Evolutionary conservation across 2,888 invertebrate genomes (phyloP).

Genomic region (Melanophora roralis): DNA sequence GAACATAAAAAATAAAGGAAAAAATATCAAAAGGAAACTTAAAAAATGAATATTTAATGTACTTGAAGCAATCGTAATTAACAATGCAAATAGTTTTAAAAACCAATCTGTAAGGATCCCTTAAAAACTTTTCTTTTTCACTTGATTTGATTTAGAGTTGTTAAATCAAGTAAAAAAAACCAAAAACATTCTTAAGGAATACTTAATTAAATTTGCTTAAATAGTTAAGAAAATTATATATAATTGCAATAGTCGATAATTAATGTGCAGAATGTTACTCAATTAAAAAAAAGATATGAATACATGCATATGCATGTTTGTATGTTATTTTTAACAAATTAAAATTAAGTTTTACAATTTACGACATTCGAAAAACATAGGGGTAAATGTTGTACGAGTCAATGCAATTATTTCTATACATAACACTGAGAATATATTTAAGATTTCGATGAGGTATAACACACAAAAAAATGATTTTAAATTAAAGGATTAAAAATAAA

Average conservation of each 20-base stretch:
- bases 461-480: too few relatives aligned
- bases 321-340: too few relatives aligned
- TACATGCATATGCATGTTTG: too few relatives aligned
- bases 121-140: conserved; percentile 9
- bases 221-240: conserved; percentile 42
- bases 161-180: not conserved
- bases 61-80: conserved; percentile 57
- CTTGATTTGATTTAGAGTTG: conserved; percentile 18
- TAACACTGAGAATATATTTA: too few relatives aligned
- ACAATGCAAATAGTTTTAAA: conserved; percentile 55
- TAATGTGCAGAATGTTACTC: conserved; percentile 6
- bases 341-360: too few relatives aligned
- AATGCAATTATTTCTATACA: too few relatives aligned
- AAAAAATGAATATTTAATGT: not conserved
- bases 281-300: not conserved
- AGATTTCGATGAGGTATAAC: too few relatives aligned
- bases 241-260: not conserved
- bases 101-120: conserved; percentile 30
- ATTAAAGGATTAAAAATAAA: too few relatives aligned
- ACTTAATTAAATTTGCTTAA: conserved; percentile 51
- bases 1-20: too few relatives aligned
- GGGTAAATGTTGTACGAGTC: too few relatives aligned
- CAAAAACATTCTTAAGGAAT: conserved; percentile 35
- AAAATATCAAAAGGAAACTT: not conserved
- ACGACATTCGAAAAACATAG: too few relatives aligned